Evolutionary conservation across 2,888 invertebrate species (phyloP).

Genomic region (Pseudoips prasinana): DNA sequence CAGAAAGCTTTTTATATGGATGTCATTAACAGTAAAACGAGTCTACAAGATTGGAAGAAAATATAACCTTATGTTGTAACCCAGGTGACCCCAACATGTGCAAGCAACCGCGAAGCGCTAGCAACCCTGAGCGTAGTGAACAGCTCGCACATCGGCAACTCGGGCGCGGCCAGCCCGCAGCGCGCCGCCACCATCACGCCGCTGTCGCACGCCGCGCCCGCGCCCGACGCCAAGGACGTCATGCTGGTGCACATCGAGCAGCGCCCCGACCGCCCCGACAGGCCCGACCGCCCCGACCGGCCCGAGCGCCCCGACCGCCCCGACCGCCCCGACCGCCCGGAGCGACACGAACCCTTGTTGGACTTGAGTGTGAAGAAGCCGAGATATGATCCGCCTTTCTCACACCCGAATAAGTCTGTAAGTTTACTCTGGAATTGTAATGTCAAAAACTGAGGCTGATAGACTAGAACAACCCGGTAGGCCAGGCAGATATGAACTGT

Average conservation of each 20-base stretch:
- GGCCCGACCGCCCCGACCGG: no score
- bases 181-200: conserved; percentile 83
- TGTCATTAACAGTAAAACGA: no score
- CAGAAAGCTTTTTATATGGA: no score
- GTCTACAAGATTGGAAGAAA: no score
- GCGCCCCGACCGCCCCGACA: conserved; percentile 76
- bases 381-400: conserved; percentile 41
- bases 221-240: conserved; percentile 81
- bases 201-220: conserved; percentile 83
- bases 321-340: conserved; percentile 8
- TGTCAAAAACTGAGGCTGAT: no score
- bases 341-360: conserved; percentile 34
- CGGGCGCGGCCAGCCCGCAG: conserved; percentile 51
- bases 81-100: conserved; percentile 47
- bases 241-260: conserved; percentile 82
- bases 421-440: conserved; percentile 19
- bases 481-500: no score
- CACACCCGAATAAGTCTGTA: conserved; percentile 55
- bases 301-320: conserved; percentile 81
- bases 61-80: no score
- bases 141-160: conserved; percentile 62
- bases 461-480: no score
- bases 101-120: conserved; percentile 68
- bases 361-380: conserved; percentile 51
- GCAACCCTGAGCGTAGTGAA: conserved; percentile 88